phyloP scores from a whole-genome alignment of 2,113 vertebrate genomes.

The Synodontis membranacea region DNA sequence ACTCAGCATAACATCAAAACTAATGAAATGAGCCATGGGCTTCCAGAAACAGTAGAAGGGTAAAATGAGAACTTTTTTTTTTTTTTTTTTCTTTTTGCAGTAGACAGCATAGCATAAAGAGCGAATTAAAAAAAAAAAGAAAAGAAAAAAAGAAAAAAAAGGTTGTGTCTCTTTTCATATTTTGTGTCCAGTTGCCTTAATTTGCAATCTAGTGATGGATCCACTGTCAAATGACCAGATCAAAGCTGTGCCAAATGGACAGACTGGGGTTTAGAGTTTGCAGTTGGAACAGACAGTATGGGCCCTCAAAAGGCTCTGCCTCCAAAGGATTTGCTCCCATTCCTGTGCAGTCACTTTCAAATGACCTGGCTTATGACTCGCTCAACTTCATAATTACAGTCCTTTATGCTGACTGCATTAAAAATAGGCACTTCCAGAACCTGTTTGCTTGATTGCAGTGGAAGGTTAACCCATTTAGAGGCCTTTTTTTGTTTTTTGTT shows the following conservation, averaged over 20 bases:
- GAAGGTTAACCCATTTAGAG: slow-evolving; percentile 50
- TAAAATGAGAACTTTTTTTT: background rate
- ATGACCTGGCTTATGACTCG: slow-evolving; percentile 44
- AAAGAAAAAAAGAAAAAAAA: background rate
- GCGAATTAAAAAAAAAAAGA: background rate
- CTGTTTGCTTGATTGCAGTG: slow-evolving; percentile 19
- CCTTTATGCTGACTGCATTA: slow-evolving; percentile 47
- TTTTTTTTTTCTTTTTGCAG: background rate
- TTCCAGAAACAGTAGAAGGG: background rate
- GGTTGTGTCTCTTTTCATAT: slow-evolving; percentile 51
- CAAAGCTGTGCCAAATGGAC: slow-evolving; percentile 63
- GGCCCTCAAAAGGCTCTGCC: slow-evolving; percentile 36
- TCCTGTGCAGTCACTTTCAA: slow-evolving; percentile 59
- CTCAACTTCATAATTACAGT: slow-evolving; percentile 39
- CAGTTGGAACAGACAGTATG: slow-evolving; percentile 31
- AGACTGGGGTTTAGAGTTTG: slow-evolving; percentile 54
- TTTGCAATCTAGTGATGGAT: slow-evolving; percentile 66
- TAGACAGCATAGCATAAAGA: background rate
- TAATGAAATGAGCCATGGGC: slow-evolving; percentile 3
- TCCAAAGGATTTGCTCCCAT: slow-evolving; percentile 59
- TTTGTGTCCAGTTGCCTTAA: slow-evolving; percentile 55
- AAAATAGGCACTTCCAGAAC: slow-evolving; percentile 23
- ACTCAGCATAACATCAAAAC: slow-evolving; percentile 16
- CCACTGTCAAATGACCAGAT: slow-evolving; percentile 64
- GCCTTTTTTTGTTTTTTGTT: slow-evolving; percentile 36